Evolutionary conservation across 2,888 invertebrate genomes (phyloP), one percentile per base, ranked within the genome.

Genomic region (Petrolisthes cinctipes): DNA sequence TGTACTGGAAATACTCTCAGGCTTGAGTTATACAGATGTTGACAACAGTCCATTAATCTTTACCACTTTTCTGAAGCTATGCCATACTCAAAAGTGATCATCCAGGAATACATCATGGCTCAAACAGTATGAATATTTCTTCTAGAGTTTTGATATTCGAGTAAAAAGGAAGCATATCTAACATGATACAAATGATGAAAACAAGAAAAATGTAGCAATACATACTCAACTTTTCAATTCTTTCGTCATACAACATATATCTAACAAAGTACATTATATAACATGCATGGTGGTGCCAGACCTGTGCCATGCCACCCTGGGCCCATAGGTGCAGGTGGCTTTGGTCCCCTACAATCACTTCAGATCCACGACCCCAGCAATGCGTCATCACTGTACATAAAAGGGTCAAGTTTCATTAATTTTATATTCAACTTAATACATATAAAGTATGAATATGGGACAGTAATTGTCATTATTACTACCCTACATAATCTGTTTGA

Each of bases 311-410:
- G 86, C 94, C 94, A 94, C 97, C 98, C 94, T 98, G 98, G 93
- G 99, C 98, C 94, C 97, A 98, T 91, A 96, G 94, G 92, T 96
- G 96, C 86, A 96, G 95, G 92, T 99, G 98, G 82, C 96, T 95
- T 91, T 95, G 94, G 92, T 96, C 95, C 57, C 99, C 99, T 83
- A 96, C 95, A 91, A 99, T 95, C 11, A 96, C 95, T 93, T 99
- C 99, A 75, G 96, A 94, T 0, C 98, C 97, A 89, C 98, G 94
- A 85, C 94, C 95, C 91, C 95, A 94, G 93, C 98, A 98, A 92
- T 99, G 98, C 76, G 96, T 95, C 96, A 99, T 95, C 89, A 97
- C 98, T 97, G 92, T 11, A 83, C 9, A 61, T 61, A 61, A 17
- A 61, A 61, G 17, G 61, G 61, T 61, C 17, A 61, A 61, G 37